Evolutionary conservation across 2,797 vertebrate genomes (phyloP), one percentile per base, ranked within the genome.

Genomic region (Esox masquinongy): DNA sequence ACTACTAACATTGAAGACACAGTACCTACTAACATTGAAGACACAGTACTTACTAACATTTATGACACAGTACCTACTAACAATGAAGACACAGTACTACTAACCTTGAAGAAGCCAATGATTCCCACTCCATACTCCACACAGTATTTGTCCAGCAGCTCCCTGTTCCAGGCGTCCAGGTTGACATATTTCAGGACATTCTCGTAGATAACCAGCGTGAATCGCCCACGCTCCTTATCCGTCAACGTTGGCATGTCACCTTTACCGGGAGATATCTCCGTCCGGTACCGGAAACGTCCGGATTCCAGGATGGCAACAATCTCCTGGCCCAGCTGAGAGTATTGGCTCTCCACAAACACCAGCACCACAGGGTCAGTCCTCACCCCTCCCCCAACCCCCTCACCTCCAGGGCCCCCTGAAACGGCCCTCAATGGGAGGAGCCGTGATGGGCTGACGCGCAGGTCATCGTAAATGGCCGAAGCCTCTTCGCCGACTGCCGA

Each of bases 141-240:
- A 0, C 98, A 99, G 93, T 99, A 99, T 78, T 99, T 99, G 94
- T 99, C 98, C 86, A 99, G 94, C 81, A 99, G 94, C 89, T 99
- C 97, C n/a, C 97, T 91, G 90, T 99, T 99, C 97, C 97, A 99
- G 82, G 97, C 97, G 0, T 99, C 98, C 92, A 99, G 89, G 91
- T 98, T 98, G 61, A 99, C 98, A 0, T 99, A 99, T 89, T 99
- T 99, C 75, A 99, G 95, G 90, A 99, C 96, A 90, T 99, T 99
- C 92, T 99, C 98, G 0, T 99, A 99, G 87, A 99, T 96, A 88
- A 99, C 96, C 74, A 99, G 95, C 0, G 96, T 95, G 64, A 99
- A 99, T 73, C 97, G 96, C 1, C 98, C 98, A 0, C 97, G 90
- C 86, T 98, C 97, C 88, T 98, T 97, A 92, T 99, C 97, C 0